Conservation (phyloP, 2,888 invertebrate species). For the Parnassius orleans region DNA sequence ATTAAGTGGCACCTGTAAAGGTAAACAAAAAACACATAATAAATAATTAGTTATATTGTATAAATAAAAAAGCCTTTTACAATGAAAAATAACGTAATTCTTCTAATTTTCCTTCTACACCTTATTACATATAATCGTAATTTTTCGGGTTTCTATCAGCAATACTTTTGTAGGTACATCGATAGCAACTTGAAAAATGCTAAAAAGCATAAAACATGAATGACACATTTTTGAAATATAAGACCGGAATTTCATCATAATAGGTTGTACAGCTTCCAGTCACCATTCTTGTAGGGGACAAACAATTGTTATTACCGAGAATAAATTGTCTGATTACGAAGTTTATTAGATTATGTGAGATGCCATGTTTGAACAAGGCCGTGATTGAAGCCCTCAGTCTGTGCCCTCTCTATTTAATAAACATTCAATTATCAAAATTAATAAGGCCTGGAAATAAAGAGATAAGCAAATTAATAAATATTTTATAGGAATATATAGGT, state of each 20-base stretch:
- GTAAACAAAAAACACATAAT: no score
- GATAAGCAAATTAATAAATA: neutral
- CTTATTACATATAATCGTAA: no score
- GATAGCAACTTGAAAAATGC: no score
- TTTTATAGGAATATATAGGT: no score
- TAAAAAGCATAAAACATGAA: no score
- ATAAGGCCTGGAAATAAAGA: neutral
- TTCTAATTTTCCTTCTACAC: no score
- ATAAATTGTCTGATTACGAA: conserved; percentile 21
- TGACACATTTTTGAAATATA: neutral
- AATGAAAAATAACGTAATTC: no score
- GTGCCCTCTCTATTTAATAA: conserved; percentile 14
- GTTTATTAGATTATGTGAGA: conserved; percentile 18
- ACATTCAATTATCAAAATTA: conserved; percentile 8
- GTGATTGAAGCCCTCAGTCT: conserved; percentile 9
- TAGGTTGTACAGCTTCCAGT: conserved; percentile 1
- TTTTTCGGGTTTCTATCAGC: no score
- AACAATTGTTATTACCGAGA: conserved; percentile 20
- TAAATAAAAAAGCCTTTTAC: no score
- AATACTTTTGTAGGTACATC: no score
- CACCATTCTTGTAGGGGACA: conserved; percentile 4
- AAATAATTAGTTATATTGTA: no score
- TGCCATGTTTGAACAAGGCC: conserved; percentile 17
- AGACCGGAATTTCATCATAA: conserved; percentile 10
- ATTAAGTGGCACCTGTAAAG: no score